Percentiles rank a stretch among this genome's conserved stretches.
phyloP scores from a whole-genome alignment of 2,113 vertebrate species.

The Danio rerio region GRCz12tu NC_133185.1:32814001-32814500 shows the following conservation, averaged over 20 bases:
- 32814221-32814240: conserved; percentile 21
- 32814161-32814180: conserved; percentile 24
- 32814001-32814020: background rate
- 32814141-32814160: conserved; percentile 26
- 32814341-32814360: conserved; percentile 44
- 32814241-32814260: conserved; percentile 61
- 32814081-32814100: background rate
- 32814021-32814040: background rate
- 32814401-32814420: conserved; percentile 23
- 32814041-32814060: background rate
- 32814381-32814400: conserved; percentile 43
- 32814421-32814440: too few species aligned
- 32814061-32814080: background rate
- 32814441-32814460: too few species aligned
- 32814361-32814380: conserved; percentile 37
- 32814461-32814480: too few species aligned
- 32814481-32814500: too few species aligned
- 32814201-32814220: conserved; percentile 20
- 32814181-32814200: conserved; percentile 9
- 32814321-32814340: conserved; percentile 58
- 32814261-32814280: conserved; percentile 64
- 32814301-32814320: conserved; percentile 67
- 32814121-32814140: background rate
- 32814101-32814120: conserved; percentile 8
- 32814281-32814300: conserved; percentile 66